Conservation (phyloP, 1,140 invertebrate species). For the Sycophaga agraensis region DNA sequence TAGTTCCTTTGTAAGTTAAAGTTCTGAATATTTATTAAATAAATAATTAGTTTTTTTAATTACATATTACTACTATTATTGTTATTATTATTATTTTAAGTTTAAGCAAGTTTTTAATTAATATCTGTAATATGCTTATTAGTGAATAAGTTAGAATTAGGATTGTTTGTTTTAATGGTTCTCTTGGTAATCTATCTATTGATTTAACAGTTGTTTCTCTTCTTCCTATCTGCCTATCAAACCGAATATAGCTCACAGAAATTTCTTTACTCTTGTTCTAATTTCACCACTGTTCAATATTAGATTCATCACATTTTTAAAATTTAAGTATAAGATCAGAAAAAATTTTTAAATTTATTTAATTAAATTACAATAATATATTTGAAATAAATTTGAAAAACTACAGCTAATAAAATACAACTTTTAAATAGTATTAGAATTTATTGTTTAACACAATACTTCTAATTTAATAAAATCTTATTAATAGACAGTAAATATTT, state of each 20-base stretch:
- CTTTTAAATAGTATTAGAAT: too few relatives aligned
- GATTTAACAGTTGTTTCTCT: constrained; percentile 12
- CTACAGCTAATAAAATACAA: too few relatives aligned
- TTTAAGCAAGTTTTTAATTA: too few relatives aligned
- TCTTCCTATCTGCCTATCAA: too few relatives aligned
- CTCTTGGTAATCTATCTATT: constrained; percentile 9
- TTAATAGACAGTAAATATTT: too few relatives aligned
- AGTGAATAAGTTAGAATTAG: too few relatives aligned
- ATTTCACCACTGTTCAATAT: not conserved
- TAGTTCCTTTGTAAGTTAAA: constrained; percentile 65
- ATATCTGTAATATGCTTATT: too few relatives aligned
- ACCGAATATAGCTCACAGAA: not conserved
- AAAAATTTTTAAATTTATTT: not conserved
- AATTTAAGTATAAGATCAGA: not conserved
- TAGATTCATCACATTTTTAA: not conserved
- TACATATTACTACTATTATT: too few relatives aligned
- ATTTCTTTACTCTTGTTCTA: not conserved
- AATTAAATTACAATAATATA: not conserved
- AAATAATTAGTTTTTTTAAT: not conserved
- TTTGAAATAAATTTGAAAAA: too few relatives aligned
- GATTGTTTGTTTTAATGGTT: constrained; percentile 4
- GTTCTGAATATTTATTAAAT: not conserved
- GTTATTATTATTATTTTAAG: not conserved
- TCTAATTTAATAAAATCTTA: too few relatives aligned
- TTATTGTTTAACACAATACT: too few relatives aligned